Conservation (phyloP, 2,888 invertebrate genomes). For the Andrena fulva region DNA sequence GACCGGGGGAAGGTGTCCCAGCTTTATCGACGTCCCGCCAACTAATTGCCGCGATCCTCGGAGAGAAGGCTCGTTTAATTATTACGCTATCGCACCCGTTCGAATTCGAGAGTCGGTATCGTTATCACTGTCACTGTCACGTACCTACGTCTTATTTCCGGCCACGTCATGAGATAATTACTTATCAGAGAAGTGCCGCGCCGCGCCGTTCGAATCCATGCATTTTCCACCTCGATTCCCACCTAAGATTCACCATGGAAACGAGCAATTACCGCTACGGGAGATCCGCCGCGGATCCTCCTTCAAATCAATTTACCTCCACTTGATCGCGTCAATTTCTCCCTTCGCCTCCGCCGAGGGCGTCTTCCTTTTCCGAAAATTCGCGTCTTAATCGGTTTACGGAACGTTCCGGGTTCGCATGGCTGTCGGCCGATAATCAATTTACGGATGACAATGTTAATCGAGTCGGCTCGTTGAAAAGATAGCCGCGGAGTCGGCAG, state of each 20-base stretch:
- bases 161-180: conserved; percentile 47
- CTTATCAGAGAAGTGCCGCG: background rate
- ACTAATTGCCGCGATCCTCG: background rate
- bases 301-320: conserved; percentile 38
- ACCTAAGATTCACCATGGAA: conserved; percentile 7
- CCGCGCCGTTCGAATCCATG: conserved; percentile 4
- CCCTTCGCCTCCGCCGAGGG: background rate
- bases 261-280: conserved; percentile 30
- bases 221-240: conserved; percentile 18
- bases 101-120: conserved; percentile 10
- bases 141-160: conserved; percentile 42
- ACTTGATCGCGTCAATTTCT: conserved; percentile 24
- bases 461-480: conserved; percentile 6
- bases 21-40: background rate
- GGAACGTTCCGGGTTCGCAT: background rate
- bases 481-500: background rate
- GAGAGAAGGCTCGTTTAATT: conserved; percentile 24
- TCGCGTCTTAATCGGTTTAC: background rate
- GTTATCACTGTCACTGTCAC: conserved; percentile 34
- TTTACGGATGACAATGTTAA: conserved; percentile 15
- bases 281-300: conserved; percentile 7
- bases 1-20: background rate
- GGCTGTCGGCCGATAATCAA: conserved; percentile 12
- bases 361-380: background rate
- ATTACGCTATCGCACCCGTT: conserved; percentile 9